Evolutionary conservation across 2,888 invertebrate species (phyloP).

Genomic region (Melangyna quadrimaculata): DNA sequence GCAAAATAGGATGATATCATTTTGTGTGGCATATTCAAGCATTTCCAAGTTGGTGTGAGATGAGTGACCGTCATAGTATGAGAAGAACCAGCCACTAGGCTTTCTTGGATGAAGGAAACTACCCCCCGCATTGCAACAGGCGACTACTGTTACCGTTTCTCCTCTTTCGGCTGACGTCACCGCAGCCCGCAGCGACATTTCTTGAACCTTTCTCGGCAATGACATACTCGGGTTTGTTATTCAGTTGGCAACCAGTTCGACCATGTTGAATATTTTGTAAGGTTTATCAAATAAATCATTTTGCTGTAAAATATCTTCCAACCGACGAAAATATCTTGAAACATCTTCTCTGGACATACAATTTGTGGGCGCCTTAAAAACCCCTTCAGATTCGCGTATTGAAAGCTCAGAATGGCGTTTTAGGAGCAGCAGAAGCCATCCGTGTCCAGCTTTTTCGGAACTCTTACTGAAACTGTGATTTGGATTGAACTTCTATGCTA

Average conservation of each 20-base stretch:
- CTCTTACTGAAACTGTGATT: no score
- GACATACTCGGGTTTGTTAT: not conserved
- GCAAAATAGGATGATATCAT: constrained; percentile 12
- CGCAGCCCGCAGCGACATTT: not conserved
- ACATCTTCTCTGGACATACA: not conserved
- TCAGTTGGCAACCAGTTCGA: constrained; percentile 1
- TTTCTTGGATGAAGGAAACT: constrained; percentile 5
- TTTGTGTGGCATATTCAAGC: constrained; percentile 13
- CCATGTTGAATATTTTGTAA: constrained; percentile 4
- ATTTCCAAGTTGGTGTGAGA: constrained; percentile 1
- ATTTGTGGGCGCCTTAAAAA: not conserved
- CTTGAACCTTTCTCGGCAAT: not conserved
- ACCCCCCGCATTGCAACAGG: not conserved
- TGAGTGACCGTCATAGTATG: constrained; percentile 6
- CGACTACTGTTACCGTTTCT: not conserved
- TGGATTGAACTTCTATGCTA: no score
- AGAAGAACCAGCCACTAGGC: not conserved
- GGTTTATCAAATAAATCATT: constrained; percentile 22
- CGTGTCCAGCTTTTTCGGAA: no score
- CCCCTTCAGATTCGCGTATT: not conserved
- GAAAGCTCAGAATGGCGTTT: not conserved
- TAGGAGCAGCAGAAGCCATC: not conserved
- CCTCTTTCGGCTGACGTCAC: not conserved
- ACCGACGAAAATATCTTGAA: not conserved
- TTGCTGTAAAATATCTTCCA: not conserved